These are phyloP conservation scores for Macrosiphum euphorbiae DNA, from an alignment of 2,888 invertebrate genomes.

Conservation along the genomic window DNA sequence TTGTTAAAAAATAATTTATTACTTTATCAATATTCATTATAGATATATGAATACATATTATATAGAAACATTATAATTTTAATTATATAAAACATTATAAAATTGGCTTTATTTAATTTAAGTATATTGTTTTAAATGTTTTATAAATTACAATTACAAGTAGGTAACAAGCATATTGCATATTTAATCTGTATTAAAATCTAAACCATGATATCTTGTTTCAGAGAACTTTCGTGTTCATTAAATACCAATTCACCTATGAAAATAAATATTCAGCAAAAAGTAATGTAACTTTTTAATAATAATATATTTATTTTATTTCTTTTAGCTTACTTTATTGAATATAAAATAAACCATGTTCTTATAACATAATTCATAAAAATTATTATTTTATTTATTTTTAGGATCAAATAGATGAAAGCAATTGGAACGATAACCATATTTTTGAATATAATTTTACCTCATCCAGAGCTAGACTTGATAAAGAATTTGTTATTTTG, in stretches of 20 bases:
- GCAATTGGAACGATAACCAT: conserved; percentile 44
- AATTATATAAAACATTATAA: background rate
- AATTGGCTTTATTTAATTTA: background rate
- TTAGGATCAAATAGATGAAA: conserved; percentile 48
- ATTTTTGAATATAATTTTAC: conserved; percentile 69
- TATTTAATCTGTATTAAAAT: background rate
- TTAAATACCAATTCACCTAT: background rate
- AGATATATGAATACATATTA: background rate
- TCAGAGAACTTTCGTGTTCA: conserved; percentile 10
- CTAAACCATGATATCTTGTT: background rate
- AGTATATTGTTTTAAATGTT: background rate
- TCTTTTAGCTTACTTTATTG: background rate
- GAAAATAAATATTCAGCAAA: conserved; percentile 10
- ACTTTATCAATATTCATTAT: background rate
- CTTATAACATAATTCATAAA: background rate
- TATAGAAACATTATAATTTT: background rate
- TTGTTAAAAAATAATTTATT: background rate
- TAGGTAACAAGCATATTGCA: background rate
- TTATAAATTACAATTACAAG: background rate
- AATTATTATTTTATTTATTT: background rate
- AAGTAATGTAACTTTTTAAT: conserved; percentile 31
- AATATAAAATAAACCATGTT: background rate
- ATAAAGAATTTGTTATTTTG: conserved; percentile 85
- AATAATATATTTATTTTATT: background rate
- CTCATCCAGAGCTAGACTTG: conserved; percentile 76